These are phyloP conservation scores for Porites divaricata DNA, from an alignment of 92 coral and sea anemone species.

Conservation along the genomic window DNA sequence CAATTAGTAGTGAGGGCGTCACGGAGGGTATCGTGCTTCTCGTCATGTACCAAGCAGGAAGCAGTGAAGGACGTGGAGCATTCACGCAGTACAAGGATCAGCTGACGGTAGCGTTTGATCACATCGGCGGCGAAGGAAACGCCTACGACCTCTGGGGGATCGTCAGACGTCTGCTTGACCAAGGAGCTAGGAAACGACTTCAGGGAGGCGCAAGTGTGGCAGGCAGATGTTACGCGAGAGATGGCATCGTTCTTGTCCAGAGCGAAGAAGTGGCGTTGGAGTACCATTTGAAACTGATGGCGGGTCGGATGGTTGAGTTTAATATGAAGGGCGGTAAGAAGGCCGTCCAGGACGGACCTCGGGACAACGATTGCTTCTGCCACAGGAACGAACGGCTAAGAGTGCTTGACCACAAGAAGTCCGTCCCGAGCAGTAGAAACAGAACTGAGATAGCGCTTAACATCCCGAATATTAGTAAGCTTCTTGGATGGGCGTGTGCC, in stretches of 20 bases:
- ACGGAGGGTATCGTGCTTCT: too few relatives aligned
- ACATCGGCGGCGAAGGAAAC: too few relatives aligned
- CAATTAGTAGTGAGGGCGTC: too few relatives aligned
- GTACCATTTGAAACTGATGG: conserved; percentile 48
- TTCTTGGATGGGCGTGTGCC: conserved; percentile 57
- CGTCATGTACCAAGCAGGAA: too few relatives aligned
- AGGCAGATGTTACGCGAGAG: conserved; percentile 33
- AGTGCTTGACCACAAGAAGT: conserved; percentile 50
- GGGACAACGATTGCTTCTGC: conserved; percentile 38
- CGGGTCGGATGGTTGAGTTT: conserved; percentile 51
- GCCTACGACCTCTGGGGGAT: too few relatives aligned
- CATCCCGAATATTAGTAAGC: conserved; percentile 25
- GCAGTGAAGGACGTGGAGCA: too few relatives aligned
- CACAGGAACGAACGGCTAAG: conserved; percentile 35
- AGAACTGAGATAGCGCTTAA: conserved; percentile 40
- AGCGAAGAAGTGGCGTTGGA: conserved; percentile 51
- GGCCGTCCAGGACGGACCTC: conserved; percentile 44
- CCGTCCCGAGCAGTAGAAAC: conserved; percentile 53
- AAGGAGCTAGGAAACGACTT: conserved; percentile 31
- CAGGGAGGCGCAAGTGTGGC: conserved; percentile 49
- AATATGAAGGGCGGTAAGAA: conserved; percentile 45
- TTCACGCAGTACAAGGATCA: too few relatives aligned
- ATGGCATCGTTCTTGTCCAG: conserved; percentile 13
- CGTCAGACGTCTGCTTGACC: conserved; percentile 22
- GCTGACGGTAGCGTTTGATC: too few relatives aligned